Conservation (phyloP, 2,797 vertebrate species). For the Spinus olivaceus region DNA sequence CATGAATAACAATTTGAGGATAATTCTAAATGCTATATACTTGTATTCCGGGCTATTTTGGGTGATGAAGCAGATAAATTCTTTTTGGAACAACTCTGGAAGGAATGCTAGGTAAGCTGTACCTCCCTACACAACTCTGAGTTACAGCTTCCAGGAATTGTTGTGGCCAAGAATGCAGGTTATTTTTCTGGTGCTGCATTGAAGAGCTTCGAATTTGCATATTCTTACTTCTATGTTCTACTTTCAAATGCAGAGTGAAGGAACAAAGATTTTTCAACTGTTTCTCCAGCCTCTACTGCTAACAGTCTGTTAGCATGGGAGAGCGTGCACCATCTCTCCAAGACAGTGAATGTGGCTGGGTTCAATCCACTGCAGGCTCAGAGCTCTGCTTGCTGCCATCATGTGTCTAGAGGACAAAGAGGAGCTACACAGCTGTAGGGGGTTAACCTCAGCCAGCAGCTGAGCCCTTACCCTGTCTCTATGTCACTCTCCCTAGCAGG, state of each 20-base stretch:
- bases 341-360: accelerated
- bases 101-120: background rate
- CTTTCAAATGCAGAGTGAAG: background rate
- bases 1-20: background rate
- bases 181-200: background rate
- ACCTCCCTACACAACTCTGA: background rate
- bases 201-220: background rate
- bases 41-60: background rate
- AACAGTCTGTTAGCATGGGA: accelerated
- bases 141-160: background rate
- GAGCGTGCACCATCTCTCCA: background rate
- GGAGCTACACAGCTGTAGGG: background rate
- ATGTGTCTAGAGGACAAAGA: background rate
- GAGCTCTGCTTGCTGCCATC: background rate
- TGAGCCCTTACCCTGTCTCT: background rate
- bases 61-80: background rate
- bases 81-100: background rate
- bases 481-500: background rate
- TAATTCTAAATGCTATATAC: background rate
- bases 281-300: background rate
- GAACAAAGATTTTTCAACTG: background rate
- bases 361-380: background rate
- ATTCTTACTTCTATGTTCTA: background rate
- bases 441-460: background rate
- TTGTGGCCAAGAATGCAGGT: background rate